Evolutionary conservation across 2,888 invertebrate species (phyloP).

Genomic region (Bellardia bayeri): DNA sequence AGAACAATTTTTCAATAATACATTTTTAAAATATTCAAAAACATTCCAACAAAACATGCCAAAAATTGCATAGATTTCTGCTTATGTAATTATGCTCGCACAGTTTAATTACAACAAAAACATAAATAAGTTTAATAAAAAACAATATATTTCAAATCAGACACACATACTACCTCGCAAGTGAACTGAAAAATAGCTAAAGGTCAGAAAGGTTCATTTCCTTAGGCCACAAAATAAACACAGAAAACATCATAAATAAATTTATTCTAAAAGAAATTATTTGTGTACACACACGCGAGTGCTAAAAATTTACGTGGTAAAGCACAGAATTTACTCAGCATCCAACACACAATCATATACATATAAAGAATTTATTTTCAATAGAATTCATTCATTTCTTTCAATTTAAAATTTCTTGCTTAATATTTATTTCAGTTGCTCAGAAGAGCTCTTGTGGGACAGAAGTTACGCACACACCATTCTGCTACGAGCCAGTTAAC

Average conservation of each 20-base stretch:
- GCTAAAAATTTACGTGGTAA: conserved; percentile 53
- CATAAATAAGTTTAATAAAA: neutral
- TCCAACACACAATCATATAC: conserved; percentile 21
- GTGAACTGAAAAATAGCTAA: neutral
- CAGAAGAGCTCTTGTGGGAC: conserved; percentile 31
- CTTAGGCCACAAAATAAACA: conserved; percentile 15
- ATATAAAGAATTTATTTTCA: conserved; percentile 18
- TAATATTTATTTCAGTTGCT: conserved; percentile 64
- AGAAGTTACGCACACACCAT: conserved; percentile 26
- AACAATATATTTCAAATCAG: neutral
- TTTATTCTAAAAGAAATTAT: conserved; percentile 1
- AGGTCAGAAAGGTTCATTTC: conserved; percentile 48
- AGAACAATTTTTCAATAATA: no score
- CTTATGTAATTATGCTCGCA: no score
- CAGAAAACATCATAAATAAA: conserved; percentile 17
- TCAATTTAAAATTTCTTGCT: conserved; percentile 26
- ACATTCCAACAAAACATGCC: no score
- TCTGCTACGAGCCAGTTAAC: neutral
- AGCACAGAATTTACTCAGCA: conserved; percentile 38
- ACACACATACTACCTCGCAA: neutral
- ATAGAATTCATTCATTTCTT: conserved; percentile 14
- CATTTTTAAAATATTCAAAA: no score
- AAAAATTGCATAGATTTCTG: no score
- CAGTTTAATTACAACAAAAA: no score
- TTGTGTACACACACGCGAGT: neutral